These are phyloP conservation scores for Formicarius rufipectus DNA, from an alignment of 2,113 vertebrate species.

Conservation along the genomic window DNA sequence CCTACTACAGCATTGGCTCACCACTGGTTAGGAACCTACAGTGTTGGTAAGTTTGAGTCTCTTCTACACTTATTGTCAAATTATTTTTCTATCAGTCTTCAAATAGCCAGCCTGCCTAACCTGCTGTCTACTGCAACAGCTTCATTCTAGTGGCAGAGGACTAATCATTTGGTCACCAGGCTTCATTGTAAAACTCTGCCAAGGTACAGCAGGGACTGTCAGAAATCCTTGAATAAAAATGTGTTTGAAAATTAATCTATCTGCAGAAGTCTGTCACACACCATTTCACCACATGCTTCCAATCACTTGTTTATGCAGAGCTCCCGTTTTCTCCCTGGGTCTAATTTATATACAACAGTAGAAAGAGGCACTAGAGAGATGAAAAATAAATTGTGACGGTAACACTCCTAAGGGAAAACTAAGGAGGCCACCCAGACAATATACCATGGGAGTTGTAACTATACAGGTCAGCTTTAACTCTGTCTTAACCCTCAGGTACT, in stretches of 20 bases:
- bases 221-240: neutral
- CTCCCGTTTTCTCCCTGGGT: neutral
- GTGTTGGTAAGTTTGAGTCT: neutral
- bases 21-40: neutral
- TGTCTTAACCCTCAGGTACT: neutral
- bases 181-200: neutral
- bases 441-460: neutral
- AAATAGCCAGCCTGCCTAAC: neutral
- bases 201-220: neutral
- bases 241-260: slow-evolving; percentile 10
- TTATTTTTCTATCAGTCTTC: neutral
- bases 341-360: neutral
- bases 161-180: neutral
- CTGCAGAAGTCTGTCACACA: neutral
- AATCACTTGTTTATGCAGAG: neutral
- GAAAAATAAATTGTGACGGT: neutral
- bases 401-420: neutral
- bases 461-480: neutral
- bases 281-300: neutral
- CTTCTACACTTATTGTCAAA: neutral
- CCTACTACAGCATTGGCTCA: neutral
- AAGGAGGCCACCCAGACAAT: neutral
- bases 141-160: neutral
- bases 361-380: neutral
- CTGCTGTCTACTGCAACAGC: neutral